Base-by-base conservation (phyloP, 2,888 invertebrate genomes). In the Axea sp. region DNA sequence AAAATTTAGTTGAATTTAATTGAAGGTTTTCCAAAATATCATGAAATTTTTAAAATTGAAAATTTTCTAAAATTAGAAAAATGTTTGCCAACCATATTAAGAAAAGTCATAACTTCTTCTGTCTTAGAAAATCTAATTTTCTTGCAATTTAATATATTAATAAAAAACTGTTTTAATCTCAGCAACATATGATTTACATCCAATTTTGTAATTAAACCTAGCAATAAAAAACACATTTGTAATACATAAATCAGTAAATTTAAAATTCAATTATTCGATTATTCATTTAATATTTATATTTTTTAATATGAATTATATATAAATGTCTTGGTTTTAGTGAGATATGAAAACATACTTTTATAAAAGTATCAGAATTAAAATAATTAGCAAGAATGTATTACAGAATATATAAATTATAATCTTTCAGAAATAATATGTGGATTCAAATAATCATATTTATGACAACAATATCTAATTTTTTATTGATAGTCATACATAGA, bases 381-480 rank as follows among this genome's bases (percentile, higher is more conserved):
- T n/a, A n/a, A n/a, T n/a, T n/a, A n/a, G n/a, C n/a, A n/a, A n/a
- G 8, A 8, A 28, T 1, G n/a, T 1, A 28, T 28, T 28, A 8
- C n/a, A 8, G 2, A 28, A 28, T 28, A 28, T 37, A 17, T 33
- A 9, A 30, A 30, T 30, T 1, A 11, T 41, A 9, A 31, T 4
- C 2, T 19, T 3, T 19, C 19, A 19, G 6, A 7, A 24, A 6
- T 24, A 35, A 15, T 14, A 15, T 7, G 9, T 37, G 19, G 4
- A 4, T 19, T 19, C 4, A 19, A 19, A 3, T 19, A 19, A 19
- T 19, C 19, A 19, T 19, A 19, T 3, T 19, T 19, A 19, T 19
- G 0, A 19, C 6, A n/a, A n/a, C n/a, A 37, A 8, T 45, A 45
- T 30, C 45, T 17, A 45, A 45, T 30, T 5, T 7, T 7, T 45